These are phyloP conservation scores for Tetramorium bicarinatum DNA, from an alignment of 2,888 invertebrate species.

Conservation along the genomic window DNA sequence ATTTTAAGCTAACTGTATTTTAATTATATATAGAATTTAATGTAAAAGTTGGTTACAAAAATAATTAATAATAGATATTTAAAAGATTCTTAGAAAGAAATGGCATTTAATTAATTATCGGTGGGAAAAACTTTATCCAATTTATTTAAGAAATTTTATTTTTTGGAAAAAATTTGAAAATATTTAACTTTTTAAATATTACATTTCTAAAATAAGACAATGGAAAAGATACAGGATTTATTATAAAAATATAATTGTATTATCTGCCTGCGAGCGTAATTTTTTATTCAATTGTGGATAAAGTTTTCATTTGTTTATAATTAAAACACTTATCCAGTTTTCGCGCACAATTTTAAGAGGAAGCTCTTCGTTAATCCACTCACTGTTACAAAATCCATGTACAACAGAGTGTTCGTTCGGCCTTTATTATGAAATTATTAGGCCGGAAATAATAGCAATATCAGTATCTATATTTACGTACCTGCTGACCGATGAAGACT, in stretches of 20 bases:
- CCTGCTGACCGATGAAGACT: conserved; percentile 23
- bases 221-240: neutral
- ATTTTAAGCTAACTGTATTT: neutral
- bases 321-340: conserved; percentile 14
- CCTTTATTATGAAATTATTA: conserved; percentile 8
- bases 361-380: neutral
- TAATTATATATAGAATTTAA: neutral
- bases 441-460: conserved; percentile 38
- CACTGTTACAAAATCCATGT: neutral
- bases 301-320: neutral
- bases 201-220: neutral
- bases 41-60: neutral
- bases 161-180: neutral
- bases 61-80: neutral
- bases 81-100: neutral
- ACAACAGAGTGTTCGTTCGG: neutral
- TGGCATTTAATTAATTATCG: neutral
- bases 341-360: neutral
- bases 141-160: neutral
- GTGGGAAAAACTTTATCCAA: neutral
- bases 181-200: neutral
- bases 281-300: conserved; percentile 5
- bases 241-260: conserved; percentile 2
- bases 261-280: neutral
- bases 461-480: conserved; percentile 31